These are phyloP conservation scores for Ficedula albicollis DNA, from an alignment of 2,797 vertebrate species.

Conservation along the genomic window DNA sequence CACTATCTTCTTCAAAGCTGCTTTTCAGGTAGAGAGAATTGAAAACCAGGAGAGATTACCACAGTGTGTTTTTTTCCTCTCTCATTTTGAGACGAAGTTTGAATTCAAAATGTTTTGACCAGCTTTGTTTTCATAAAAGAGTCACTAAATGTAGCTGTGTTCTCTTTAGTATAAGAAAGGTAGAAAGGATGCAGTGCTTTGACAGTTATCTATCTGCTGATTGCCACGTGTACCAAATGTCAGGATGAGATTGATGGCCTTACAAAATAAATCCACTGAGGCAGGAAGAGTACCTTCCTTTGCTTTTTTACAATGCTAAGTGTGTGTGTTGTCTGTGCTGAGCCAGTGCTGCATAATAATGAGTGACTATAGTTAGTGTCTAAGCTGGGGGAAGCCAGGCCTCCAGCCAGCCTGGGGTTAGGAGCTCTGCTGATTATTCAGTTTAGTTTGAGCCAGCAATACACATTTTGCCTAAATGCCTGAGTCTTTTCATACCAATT, in stretches of 20 bases:
- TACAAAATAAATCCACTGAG: not conserved
- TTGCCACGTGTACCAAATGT: not conserved
- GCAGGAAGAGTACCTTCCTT: not conserved
- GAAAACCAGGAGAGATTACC: not conserved
- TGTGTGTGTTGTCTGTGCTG: not conserved
- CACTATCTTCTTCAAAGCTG: not conserved
- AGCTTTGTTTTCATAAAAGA: not conserved
- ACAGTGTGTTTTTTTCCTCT: not conserved
- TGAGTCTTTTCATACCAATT: not conserved
- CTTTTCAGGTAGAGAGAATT: not conserved
- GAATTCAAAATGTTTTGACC: slow-evolving; percentile 27
- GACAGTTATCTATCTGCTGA: not conserved
- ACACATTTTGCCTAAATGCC: not conserved
- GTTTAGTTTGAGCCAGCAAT: not conserved
- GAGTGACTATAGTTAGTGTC: not conserved
- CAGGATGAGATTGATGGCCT: slow-evolving; percentile 6
- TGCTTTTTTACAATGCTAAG: not conserved
- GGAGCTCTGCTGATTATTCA: not conserved
- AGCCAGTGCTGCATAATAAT: not conserved
- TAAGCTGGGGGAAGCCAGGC: not conserved
- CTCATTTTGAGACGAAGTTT: not conserved
- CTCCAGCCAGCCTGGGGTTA: not conserved
- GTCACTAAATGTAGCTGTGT: not conserved
- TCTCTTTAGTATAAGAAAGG: not conserved
- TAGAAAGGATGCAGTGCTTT: not conserved